Evolutionary conservation across 2,113 vertebrate genomes (phyloP), one percentile per base, ranked within the genome.

Genomic region (Eidolon helvum): DNA sequence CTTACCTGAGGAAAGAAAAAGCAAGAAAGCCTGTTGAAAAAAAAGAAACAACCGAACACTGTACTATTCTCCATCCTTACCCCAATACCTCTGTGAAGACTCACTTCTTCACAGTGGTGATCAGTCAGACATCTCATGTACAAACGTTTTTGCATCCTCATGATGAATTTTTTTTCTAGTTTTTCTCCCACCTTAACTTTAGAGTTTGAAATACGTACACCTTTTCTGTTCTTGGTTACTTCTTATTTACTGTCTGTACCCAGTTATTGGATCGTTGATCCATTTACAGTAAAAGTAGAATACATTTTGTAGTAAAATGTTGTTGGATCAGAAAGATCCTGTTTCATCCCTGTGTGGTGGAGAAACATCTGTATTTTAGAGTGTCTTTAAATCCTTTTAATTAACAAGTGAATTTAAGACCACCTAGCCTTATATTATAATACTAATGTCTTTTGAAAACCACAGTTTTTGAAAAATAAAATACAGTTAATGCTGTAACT

Each of bases 361-460:
- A 75, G 14, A 74, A 87, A 84, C 69, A 4, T 11, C 87, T 98
- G 71, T 0, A 6, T 92, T 74, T 95, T 78, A 59, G 68, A 87
- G 63, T 63, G 57, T 90, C n/a, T 43, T 86, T 5, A 50, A 50
- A 50, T 50, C 15, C 50, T 50, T 50, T 50, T 50, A 50, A 50
- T 50, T 50, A 16, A 50, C 92, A 89, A 97, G 28, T 71, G 90
- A 78, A 65, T 65, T 96, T 87, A 91, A 72, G 55, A 86, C 97
- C 85, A 98, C 72, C 77, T 94, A 93, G 53, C 63, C 61, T 96
- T 93, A 98, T n/a, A 92, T 96, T 97, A 74, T 97, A 8, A 8
- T 57, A 40, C n/a, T 96, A 96, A 66, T 2, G 3, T 45, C 78
- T 83, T 77, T 97, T 94, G 80, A 96, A 98, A 65, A 85, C 6